Conservation (phyloP, 2,113 vertebrate species). For the Grantiella picta region DNA sequence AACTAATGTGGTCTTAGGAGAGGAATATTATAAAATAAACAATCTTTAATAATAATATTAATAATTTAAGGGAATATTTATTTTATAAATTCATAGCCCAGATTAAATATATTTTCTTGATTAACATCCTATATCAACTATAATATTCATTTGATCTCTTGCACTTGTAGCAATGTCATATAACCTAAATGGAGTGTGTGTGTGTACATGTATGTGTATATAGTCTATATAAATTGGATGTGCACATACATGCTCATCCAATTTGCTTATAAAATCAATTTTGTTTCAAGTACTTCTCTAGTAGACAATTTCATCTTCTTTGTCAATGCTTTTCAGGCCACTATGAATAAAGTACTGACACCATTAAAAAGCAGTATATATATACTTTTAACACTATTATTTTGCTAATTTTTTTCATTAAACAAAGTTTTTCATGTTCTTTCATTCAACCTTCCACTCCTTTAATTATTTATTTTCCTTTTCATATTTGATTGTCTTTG, state of each 20-base stretch:
- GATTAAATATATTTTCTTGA: neutral
- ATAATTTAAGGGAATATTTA: neutral
- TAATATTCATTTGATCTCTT: neutral
- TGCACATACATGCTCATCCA: neutral
- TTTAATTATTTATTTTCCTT: slow-evolving; percentile 8
- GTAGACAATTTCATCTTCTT: neutral
- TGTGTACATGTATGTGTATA: neutral
- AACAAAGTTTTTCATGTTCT: neutral
- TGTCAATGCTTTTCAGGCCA: neutral
- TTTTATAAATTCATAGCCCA: neutral
- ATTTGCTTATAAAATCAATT: neutral
- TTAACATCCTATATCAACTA: neutral
- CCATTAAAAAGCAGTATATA: neutral
- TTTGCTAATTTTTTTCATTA: neutral
- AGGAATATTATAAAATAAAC: neutral
- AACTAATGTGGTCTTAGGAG: rapidly evolving
- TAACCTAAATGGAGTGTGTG: neutral
- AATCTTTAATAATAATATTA: neutral
- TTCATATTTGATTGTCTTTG: neutral
- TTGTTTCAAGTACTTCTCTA: neutral
- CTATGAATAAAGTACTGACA: neutral
- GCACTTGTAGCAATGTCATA: neutral
- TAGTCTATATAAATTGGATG: neutral
- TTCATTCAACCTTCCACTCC: neutral
- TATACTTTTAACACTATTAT: neutral